Base-by-base conservation (phyloP, 2,797 vertebrate species). In the Pterois miles region DNA sequence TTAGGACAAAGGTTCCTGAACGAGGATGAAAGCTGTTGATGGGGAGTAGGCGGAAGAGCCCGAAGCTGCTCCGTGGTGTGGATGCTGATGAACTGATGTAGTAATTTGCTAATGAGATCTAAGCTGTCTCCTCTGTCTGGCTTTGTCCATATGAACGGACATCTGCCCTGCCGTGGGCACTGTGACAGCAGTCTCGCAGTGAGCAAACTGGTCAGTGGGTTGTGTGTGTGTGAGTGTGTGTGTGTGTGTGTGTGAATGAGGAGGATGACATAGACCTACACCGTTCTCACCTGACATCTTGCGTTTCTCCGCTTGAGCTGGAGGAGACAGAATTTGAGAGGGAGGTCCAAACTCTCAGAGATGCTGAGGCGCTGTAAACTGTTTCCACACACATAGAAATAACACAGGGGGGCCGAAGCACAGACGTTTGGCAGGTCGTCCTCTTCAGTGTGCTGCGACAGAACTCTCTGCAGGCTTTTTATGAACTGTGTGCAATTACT, bases 51-150 rank as follows among this genome's bases (percentile, higher is more conserved):
- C 72, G 68, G 74, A 76, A 79, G 50, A 50, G 81, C 91, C 80
- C 0, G 25, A 54, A 88, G 91, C 82, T 69, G 69, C 81, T 82
- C 71, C 29, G 18, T 82, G 80, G 82, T 86, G 85, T 80, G 86
- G 85, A 86, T 77, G 67, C 87, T 86, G 89, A 91, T 90, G 86
- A 92, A 89, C 74, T 66, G 82, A 88, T 83, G 76, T 83, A 76
- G 81, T 90, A 84, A 86, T 90, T 88, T 89, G 65, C 83, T 91
- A 90, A 93, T 89, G 88, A 88, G 83, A 85, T 77, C 70, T 89
- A 83, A 87, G 80, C 82, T 76, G 74, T 87, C 78, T 87, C 75
- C 65, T 82, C 62, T 81, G 58, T 52, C 58, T 85, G 85, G 62
- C 60, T 86, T 81, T 77, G 82, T 71, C 86, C 90, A 88, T 87